phyloP scores from a whole-genome alignment of 2,797 vertebrate genomes.

The Spheniscus humboldti region DNA sequence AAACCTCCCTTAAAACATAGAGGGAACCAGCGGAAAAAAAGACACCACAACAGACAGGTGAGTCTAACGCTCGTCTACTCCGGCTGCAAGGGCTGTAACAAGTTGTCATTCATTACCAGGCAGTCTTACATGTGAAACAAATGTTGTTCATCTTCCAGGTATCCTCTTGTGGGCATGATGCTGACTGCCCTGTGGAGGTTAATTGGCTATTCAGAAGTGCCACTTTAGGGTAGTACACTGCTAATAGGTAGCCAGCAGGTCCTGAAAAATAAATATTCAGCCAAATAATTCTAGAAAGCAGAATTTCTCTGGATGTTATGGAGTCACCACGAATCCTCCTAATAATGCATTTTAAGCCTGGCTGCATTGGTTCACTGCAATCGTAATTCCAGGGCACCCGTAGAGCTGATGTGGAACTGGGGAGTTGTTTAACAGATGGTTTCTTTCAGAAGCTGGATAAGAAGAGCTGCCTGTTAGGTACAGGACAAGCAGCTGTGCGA shows the following conservation, averaged over 20 bases:
- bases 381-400: neutral
- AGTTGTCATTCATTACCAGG: neutral
- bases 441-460: slow-evolving; percentile 8
- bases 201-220: neutral
- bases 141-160: slow-evolving; percentile 9
- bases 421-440: slow-evolving; percentile 48
- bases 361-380: neutral
- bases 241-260: neutral
- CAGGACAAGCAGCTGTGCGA: neutral
- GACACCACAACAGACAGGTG: neutral
- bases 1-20: neutral
- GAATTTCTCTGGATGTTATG: neutral
- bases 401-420: slow-evolving; percentile 31
- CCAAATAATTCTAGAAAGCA: neutral
- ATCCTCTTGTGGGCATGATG: neutral
- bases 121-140: neutral
- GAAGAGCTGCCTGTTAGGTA: neutral
- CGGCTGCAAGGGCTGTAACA: neutral
- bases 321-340: neutral
- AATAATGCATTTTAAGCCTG: slow-evolving; percentile 10
- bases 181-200: neutral
- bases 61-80: neutral
- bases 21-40: neutral
- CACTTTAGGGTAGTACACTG: neutral
- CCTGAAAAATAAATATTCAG: neutral